phyloP scores from a whole-genome alignment of 2,888 invertebrate genomes.

The Heteromyza rotundicornis region DNA sequence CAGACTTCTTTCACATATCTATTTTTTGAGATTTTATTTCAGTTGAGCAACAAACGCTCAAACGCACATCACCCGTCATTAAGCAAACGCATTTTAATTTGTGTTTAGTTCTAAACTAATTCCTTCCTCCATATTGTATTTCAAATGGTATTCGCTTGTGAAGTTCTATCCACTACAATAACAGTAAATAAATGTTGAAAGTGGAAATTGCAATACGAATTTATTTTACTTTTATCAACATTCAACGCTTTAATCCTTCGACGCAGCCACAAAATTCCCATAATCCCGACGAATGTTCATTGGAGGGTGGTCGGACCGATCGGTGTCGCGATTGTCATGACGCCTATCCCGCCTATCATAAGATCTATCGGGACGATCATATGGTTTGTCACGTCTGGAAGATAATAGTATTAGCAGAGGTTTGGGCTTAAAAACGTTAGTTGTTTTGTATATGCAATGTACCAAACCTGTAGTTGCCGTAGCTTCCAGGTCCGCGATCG shows the following conservation, averaged over 20 bases:
- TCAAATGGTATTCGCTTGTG: too few species aligned
- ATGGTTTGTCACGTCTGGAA: constrained; percentile 20
- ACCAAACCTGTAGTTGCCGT: constrained; percentile 31
- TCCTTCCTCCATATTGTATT: too few species aligned
- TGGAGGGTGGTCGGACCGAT: constrained; percentile 29
- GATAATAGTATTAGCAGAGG: constrained; percentile 29
- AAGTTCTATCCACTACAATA: too few species aligned
- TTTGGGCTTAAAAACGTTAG: background rate
- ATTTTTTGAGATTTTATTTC: background rate
- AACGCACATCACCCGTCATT: background rate
- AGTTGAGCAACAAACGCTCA: too few species aligned
- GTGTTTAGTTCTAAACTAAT: too few species aligned
- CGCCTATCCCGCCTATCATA: constrained; percentile 11
- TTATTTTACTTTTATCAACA: too few species aligned
- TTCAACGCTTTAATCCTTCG: constrained; percentile 53
- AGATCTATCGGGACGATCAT: constrained; percentile 15
- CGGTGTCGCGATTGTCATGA: background rate
- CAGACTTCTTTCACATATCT: background rate
- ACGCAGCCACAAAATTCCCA: constrained; percentile 54
- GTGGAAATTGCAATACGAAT: too few species aligned
- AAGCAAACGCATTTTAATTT: background rate
- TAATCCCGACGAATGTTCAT: constrained; percentile 49
- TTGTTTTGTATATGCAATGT: background rate
- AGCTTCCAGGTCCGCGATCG: constrained; percentile 26
- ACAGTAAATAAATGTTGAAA: too few species aligned